These are phyloP conservation scores for Aphidius colemani DNA, from an alignment of 2,888 invertebrate genomes.

Conservation along the genomic window DNA sequence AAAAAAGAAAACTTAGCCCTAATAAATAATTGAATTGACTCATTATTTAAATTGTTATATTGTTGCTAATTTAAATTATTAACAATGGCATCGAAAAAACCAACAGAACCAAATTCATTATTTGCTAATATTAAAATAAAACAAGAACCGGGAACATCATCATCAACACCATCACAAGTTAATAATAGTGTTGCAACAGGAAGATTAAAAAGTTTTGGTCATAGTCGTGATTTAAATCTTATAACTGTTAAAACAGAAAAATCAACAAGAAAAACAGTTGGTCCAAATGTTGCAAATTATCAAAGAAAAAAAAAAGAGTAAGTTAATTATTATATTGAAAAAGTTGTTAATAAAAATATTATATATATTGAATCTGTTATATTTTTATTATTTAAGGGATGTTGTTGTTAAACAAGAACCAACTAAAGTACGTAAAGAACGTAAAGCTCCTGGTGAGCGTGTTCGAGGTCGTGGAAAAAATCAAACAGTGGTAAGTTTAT, in stretches of 20 bases:
- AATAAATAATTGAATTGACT: too few relatives aligned
- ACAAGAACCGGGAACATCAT: slow-evolving; percentile 43
- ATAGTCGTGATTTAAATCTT: slow-evolving; percentile 56
- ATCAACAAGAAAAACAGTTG: slow-evolving; percentile 49
- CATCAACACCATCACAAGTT: slow-evolving; percentile 26
- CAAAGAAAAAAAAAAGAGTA: slow-evolving; percentile 55
- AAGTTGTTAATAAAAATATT: background rate
- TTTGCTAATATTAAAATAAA: slow-evolving; percentile 40
- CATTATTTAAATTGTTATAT: too few relatives aligned
- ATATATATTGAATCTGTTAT: slow-evolving; percentile 5
- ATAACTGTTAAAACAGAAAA: slow-evolving; percentile 52
- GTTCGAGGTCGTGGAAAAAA: slow-evolving; percentile 38
- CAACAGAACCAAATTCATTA: slow-evolving; percentile 25
- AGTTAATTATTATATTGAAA: slow-evolving; percentile 25
- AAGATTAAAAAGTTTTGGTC: slow-evolving; percentile 53
- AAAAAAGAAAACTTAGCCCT: too few relatives aligned
- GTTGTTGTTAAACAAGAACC: slow-evolving; percentile 36
- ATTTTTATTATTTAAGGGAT: slow-evolving; percentile 16
- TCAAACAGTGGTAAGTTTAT: too few relatives aligned
- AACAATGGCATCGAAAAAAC: slow-evolving; percentile 37
- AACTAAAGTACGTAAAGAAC: slow-evolving; percentile 22
- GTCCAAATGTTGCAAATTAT: slow-evolving; percentile 57
- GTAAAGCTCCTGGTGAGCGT: slow-evolving; percentile 31
- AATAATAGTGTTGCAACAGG: too few relatives aligned
- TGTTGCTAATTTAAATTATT: background rate